Conservation (phyloP, 2,797 vertebrate genomes). For the Buceros bicornis region DNA sequence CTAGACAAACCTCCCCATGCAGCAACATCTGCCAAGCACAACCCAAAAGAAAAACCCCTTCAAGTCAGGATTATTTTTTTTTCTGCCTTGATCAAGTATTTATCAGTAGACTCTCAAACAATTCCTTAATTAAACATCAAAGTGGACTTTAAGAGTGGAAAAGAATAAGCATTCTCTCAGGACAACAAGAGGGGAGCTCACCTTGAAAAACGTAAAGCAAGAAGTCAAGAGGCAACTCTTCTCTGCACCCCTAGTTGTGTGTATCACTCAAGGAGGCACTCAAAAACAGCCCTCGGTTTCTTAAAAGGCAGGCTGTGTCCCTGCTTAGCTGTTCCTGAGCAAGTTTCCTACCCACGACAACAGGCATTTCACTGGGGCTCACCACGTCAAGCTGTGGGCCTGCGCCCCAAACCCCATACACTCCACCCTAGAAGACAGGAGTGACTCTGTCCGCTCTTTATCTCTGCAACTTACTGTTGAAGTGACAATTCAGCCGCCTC, state of each 20-base stretch:
- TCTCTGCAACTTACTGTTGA: neutral
- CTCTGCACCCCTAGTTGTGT: neutral
- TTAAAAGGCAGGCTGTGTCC: neutral
- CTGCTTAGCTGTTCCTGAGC: neutral
- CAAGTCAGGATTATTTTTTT: accelerated
- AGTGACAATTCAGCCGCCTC: neutral
- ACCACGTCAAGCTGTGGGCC: neutral
- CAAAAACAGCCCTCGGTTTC: accelerated
- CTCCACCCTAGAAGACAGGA: neutral
- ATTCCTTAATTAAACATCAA: neutral
- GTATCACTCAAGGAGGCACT: neutral
- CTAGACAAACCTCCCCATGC: neutral
- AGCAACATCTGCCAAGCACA: neutral
- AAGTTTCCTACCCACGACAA: neutral
- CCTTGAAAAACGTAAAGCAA: neutral
- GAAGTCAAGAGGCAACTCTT: neutral
- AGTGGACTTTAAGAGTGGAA: neutral
- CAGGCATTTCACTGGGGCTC: neutral
- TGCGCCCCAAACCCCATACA: accelerated
- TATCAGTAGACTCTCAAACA: accelerated
- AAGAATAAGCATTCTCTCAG: neutral
- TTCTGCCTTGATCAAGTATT: neutral
- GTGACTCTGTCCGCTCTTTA: accelerated
- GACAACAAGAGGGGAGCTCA: neutral
- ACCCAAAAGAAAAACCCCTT: neutral